phyloP scores from a whole-genome alignment of 2,797 vertebrate genomes.

The Tamandua tetradactyla region DNA sequence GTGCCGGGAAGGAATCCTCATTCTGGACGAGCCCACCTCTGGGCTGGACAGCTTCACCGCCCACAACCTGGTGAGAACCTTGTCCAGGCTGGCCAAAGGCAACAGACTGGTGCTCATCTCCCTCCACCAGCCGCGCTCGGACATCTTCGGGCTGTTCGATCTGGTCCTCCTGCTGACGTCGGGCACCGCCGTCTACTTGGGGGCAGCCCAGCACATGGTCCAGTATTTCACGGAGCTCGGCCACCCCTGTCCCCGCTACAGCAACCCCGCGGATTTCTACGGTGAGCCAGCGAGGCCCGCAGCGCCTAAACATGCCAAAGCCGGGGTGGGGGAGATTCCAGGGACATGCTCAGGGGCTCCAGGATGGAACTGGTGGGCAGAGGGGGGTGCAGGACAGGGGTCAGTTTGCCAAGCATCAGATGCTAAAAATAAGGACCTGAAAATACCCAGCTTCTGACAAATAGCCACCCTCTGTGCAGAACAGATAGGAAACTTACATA shows the following conservation, averaged over 20 bases:
- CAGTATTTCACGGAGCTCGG: constrained; percentile 93
- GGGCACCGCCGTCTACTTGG: constrained; percentile 93
- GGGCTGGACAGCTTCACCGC: constrained; percentile 98
- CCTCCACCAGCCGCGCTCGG: constrained; percentile 96
- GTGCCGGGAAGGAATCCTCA: constrained; percentile 91
- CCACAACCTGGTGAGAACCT: constrained; percentile 95
- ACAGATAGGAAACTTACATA: not conserved
- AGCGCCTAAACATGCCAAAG: not conserved
- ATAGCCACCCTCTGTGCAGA: fast-evolving
- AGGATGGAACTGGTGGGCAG: not conserved
- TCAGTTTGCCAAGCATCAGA: not conserved
- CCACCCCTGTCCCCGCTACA: constrained; percentile 94
- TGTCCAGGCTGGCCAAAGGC: constrained; percentile 94
- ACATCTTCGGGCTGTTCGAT: constrained; percentile 97
- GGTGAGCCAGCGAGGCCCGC: constrained; percentile 84
- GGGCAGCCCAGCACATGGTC: constrained; percentile 93
- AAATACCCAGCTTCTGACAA: not conserved
- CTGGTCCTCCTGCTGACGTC: constrained; percentile 94
- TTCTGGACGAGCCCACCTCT: constrained; percentile 97
- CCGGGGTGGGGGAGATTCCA: not conserved
- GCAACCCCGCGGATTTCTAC: constrained; percentile 97
- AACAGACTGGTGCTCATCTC: constrained; percentile 96
- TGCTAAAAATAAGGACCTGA: not conserved
- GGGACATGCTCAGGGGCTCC: not conserved
- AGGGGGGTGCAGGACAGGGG: too few species aligned